phyloP scores from a whole-genome alignment of 2,113 vertebrate genomes.

The Uria lomvia region DNA sequence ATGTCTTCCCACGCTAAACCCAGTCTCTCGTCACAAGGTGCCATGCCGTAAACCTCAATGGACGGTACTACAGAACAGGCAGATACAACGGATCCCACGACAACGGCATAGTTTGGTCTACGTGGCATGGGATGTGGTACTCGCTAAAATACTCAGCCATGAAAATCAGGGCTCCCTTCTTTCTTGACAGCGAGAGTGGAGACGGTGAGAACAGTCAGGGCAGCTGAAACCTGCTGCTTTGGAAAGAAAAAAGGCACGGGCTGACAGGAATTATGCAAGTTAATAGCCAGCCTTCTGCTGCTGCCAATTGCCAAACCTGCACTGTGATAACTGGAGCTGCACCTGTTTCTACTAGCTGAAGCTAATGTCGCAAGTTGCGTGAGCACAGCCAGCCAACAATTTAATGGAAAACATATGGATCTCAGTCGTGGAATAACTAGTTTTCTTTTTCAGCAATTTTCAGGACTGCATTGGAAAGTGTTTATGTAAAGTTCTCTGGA shows the following conservation, averaged over 20 bases:
- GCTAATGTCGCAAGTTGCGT: not conserved
- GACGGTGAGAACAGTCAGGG: conserved; percentile 61
- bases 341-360: not conserved
- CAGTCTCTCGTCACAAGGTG: conserved; percentile 67
- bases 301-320: not conserved
- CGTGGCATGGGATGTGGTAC: conserved; percentile 88
- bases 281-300: not conserved
- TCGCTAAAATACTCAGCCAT: conserved; percentile 84
- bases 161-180: conserved; percentile 81
- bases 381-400: not conserved
- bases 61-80: conserved; percentile 80
- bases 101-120: conserved; percentile 85
- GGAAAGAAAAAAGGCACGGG: not conserved
- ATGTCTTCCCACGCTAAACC: not conserved
- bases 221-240: not conserved
- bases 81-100: conserved; percentile 77
- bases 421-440: not conserved
- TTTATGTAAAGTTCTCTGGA: not conserved
- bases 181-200: conserved; percentile 81
- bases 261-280: not conserved
- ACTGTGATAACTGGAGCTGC: not conserved
- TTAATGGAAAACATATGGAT: not conserved
- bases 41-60: conserved; percentile 87
- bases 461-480: not conserved
- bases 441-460: not conserved